Evolutionary conservation across 2,888 invertebrate species (phyloP), one percentile per base, ranked within the genome.

Genomic region (Stomorhina lunata): DNA sequence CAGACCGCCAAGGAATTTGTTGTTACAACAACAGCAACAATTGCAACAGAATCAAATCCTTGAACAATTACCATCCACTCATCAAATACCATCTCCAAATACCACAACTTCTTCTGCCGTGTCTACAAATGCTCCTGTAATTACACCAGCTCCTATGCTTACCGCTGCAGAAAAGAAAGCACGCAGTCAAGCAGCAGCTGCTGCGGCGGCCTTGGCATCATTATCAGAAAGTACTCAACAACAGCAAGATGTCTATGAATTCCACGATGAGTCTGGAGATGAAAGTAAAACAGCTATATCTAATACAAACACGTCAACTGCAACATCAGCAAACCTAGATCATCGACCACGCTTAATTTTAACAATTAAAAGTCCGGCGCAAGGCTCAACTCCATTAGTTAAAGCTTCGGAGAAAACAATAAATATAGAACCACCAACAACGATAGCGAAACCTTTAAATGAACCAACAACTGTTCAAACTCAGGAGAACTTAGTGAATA

Each of bases 261-360:
- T 98, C 89, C 95, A 96, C 85, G 97, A 97, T 88, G 97, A 97
- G 89, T 96, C 96, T 4, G 95, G 95, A 45, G 97, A 97, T 87
- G 96, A 96, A 88, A 92, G 92, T 17, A 84, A 84, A 65, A 65
- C 69, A 43, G 59, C 17, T 34, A 69, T 34, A 15, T 40, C 40
- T 0, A 37, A 72, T 5, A 15, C 73, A 7, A 72, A 25, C 4
- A 17, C 66, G 1, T 45, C 75, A n/a, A 69, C 20, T 4, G 9
- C 40, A n/a, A n/a, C n/a, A n/a, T n/a, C n/a, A 10, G 40, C 61
- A 4, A 73, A 32, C 15, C 27, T 84, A 32, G 89, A 88, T 50
- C 85, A 88, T 72, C 93, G 96, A 22, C 96, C 96, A 0, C 92
- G 96, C 45, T 91, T 96, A 55, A 96, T 96, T 85, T 92, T 96